Conservation (phyloP, 2,888 invertebrate genomes). For the Lottia gigantea region DNA sequence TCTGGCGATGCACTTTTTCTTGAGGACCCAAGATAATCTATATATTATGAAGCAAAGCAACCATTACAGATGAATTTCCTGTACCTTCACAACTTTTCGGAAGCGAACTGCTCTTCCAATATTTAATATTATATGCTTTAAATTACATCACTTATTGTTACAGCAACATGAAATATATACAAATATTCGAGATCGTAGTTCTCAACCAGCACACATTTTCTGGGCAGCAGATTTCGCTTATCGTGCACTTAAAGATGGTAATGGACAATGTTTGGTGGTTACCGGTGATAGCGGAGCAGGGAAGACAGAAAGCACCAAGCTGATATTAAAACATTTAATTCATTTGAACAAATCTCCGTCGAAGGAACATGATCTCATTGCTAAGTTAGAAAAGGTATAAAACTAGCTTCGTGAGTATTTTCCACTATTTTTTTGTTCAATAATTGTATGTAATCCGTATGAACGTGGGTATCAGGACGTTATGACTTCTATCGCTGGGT, state of each 20-base stretch:
- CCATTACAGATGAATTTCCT: no score
- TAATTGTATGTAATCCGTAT: no score
- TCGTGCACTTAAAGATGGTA: slow-evolving; percentile 28
- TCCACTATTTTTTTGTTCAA: no score
- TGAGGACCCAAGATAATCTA: no score
- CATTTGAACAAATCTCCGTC: slow-evolving; percentile 5
- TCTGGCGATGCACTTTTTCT: no score
- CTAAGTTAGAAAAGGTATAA: slow-evolving; percentile 44
- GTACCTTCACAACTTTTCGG: no score
- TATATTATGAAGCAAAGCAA: no score
- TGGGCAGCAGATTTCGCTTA: slow-evolving; percentile 50
- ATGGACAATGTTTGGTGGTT: slow-evolving; percentile 50
- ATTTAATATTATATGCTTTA: no score
- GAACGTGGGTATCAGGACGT: no score
- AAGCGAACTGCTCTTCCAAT: no score
- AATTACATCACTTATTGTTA: neutral
- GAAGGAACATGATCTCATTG: slow-evolving; percentile 34
- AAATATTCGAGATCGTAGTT: slow-evolving; percentile 28
- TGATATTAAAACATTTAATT: slow-evolving; percentile 52
- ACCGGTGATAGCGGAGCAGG: slow-evolving; percentile 58
- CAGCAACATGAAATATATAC: slow-evolving; percentile 41
- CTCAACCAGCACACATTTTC: slow-evolving; percentile 47
- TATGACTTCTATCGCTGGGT: no score
- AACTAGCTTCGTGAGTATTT: no score
- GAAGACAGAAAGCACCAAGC: slow-evolving; percentile 56